Evolutionary conservation across 2,888 invertebrate genomes (phyloP), one percentile per base, ranked within the genome.

Genomic region (Tipula lateralis): DNA sequence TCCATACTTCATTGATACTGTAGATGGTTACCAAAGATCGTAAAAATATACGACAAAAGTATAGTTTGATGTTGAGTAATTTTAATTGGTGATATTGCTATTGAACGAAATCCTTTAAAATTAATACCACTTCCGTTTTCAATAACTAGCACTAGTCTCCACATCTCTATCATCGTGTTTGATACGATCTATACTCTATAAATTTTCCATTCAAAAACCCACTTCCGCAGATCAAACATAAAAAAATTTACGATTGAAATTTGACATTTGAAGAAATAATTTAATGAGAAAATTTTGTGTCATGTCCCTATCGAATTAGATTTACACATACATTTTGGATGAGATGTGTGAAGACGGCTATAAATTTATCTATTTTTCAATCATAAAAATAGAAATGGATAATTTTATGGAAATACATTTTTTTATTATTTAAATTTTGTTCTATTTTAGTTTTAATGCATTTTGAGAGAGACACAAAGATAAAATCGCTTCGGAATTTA

Each of bases 321-420:
- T 9, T 19, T 66, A 24, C 66, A 66, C 66, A 66, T 66, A 9
- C 24, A 66, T 66, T 4, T 66, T 66, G 66, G 24, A 66, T 66
- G 19, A 24, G 66, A 66, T 66, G 19, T 66, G 66, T 24, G 66
- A 66, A 66, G 24, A 66, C 24, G 24, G 66, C 66, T 66, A 66
- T 24, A 24, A 66, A 66, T 66, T 66, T 66, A 66, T 66, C 66
- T 66, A 66, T 66, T 66, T 66, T 66, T 66, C 66, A 66, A 66
- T 66, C 66, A 66, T 66, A 66, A 66, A 66, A 66, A 66, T 66
- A 66, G 66, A 66, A 66, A 66, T 24, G 24, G 66, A 24, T 66
- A 66, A 66, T 66, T 66, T 66, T 66, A 66, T 66, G 66, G 66
- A 66, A 24, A 66, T 66, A 16, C 7, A 19, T 66, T 24, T 66